Conservation (phyloP, 1,140 invertebrate genomes). For the Lordiphosa stackelbergi region DNA sequence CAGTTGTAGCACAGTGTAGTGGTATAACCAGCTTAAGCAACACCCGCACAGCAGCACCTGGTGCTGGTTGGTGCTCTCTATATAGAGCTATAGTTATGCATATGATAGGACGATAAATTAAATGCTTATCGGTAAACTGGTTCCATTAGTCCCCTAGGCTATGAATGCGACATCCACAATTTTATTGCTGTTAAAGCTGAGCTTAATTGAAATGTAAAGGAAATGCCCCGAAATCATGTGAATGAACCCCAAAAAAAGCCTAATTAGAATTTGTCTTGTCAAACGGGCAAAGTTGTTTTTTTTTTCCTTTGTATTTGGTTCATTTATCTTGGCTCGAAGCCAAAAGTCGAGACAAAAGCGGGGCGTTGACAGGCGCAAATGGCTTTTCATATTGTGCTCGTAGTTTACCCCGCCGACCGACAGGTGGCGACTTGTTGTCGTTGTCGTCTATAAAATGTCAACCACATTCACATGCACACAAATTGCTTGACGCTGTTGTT, state of each 20-base stretch:
- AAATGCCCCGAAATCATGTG: constrained; percentile 27
- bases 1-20: constrained; percentile 3
- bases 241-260: constrained; percentile 32
- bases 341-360: constrained; percentile 42
- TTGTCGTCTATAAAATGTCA: constrained; percentile 64
- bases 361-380: constrained; percentile 73
- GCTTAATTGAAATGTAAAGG: constrained; percentile 9
- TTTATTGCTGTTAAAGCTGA: constrained; percentile 28
- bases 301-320: constrained; percentile 18
- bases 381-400: constrained; percentile 40
- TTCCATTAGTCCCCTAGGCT: constrained; percentile 55
- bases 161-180: constrained; percentile 23
- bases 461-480: constrained; percentile 33
- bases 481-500: constrained; percentile 42
- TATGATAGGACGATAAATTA: constrained; percentile 61
- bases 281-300: constrained; percentile 6
- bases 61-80: constrained; percentile 4
- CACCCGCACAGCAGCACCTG: constrained; percentile 43
- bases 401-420: constrained; percentile 24
- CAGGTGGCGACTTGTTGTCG: constrained; percentile 67
- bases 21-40: constrained; percentile 12
- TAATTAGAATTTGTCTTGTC: constrained; percentile 41
- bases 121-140: constrained; percentile 67
- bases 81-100: constrained; percentile 3
- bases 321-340: constrained; percentile 57